These are phyloP conservation scores for Drosophila persimilis DNA, from an alignment of 1,140 invertebrate genomes.

Conservation along the genomic window DNA sequence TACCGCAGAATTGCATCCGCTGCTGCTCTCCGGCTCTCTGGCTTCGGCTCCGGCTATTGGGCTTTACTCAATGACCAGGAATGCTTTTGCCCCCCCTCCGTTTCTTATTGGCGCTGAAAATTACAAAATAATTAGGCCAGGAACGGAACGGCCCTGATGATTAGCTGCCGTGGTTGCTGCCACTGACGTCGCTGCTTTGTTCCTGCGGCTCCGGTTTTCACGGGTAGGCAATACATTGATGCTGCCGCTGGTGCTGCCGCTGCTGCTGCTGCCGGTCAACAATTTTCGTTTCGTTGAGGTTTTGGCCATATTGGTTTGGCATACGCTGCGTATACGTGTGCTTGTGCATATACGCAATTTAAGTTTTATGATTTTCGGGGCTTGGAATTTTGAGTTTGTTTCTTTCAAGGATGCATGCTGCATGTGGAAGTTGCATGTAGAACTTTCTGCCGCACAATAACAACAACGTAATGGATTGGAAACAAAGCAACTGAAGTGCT, in stretches of 20 bases:
- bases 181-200: not conserved
- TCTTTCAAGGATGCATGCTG: conserved; percentile 10
- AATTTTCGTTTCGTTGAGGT: conserved; percentile 48
- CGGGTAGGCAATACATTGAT: conserved; percentile 33
- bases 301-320: conserved; percentile 39
- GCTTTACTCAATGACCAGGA: conserved; percentile 23
- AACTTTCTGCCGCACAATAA: conserved; percentile 19
- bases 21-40: not conserved
- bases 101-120: conserved; percentile 38
- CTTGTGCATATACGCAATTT: conserved; percentile 46
- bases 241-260: conserved; percentile 13
- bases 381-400: conserved; percentile 17
- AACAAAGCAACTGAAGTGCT: conserved; percentile 53
- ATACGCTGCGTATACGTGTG: conserved; percentile 25
- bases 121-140: conserved; percentile 74
- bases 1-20: conserved; percentile 41
- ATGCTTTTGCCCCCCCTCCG: not conserved
- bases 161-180: conserved; percentile 47
- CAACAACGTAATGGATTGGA: conserved; percentile 17
- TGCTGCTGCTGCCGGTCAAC: conserved; percentile 8
- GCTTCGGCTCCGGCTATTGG: too few relatives aligned
- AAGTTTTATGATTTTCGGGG: conserved; percentile 15
- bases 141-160: conserved; percentile 31
- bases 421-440: conserved; percentile 8
- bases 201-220: conserved; percentile 11